Evolutionary conservation across 2,888 invertebrate genomes (phyloP), one percentile per base, ranked within the genome.

Genomic region (Caenorhabditis sp.): DNA sequence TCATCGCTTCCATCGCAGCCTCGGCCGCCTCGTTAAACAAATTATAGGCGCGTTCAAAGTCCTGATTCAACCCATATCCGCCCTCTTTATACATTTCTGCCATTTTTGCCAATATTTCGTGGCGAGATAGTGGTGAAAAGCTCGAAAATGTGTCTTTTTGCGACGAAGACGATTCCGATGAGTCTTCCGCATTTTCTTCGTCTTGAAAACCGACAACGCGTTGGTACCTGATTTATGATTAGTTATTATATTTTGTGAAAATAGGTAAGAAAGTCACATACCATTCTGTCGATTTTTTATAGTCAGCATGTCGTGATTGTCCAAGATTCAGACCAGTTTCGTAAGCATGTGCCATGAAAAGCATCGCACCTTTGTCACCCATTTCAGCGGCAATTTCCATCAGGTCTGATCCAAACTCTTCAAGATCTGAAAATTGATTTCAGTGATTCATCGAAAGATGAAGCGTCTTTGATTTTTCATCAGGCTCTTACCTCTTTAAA

Each of bases 11-110:
- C 87, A 89, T 90, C 1, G 91, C 91, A 19, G 86, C 86, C 66
- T 91, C 91, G n/a, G 90, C 91, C 26, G 91, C 91, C 72, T 89
- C 88, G 69, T 85, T 90, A 84, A 89, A 91, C 78, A 90, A 81
- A 66, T 90, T 90, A 62, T 89, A 90, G 57, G 90, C 89, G 83
- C 87, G 87, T 55, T 86, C 83, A 10, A 89, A 88, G 81, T 90
- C 88, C 68, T 88, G 88, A 54, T 72, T 73, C 55, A 90, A 84
- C 1, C 88, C 88, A 78, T 88, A 86, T 1, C 89, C 90, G 1
- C 90, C 90, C 82, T 78, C 76, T 70, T 75, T 69, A 72, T 89
- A 89, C 84, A 91, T 86, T 63, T 89, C 89, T 0, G 90, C 91
- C 84, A 89, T 88, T 64, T 89, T 88, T 27, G 90, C 89, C 73